Conservation (phyloP, 2,888 invertebrate genomes). For the Trichopria drosophilae region DNA sequence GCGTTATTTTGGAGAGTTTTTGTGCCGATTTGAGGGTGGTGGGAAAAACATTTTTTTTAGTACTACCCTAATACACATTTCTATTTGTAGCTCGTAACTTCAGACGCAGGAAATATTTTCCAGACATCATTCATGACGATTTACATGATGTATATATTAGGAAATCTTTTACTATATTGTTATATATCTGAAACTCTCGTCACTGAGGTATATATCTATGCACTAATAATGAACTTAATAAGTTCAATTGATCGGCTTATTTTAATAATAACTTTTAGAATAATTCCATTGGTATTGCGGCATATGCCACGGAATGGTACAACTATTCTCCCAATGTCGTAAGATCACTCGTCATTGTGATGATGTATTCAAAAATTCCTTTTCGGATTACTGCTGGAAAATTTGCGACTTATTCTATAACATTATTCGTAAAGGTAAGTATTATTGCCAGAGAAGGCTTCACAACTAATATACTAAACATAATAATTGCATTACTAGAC, state of each 20-base stretch:
- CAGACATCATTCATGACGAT: no score
- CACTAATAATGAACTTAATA: neutral
- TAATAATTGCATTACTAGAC: no score
- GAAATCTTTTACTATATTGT: conserved; percentile 21
- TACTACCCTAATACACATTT: no score
- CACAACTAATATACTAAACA: no score
- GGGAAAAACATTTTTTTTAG: no score
- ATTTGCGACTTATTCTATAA: conserved; percentile 28
- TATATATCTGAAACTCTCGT: conserved; percentile 20
- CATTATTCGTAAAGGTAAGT: conserved; percentile 29
- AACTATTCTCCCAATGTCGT: conserved; percentile 25
- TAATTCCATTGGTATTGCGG: conserved; percentile 23
- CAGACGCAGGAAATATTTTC: no score
- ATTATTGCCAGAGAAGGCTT: no score
- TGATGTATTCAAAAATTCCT: conserved; percentile 27
- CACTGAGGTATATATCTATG: conserved; percentile 10
- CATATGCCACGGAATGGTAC: conserved; percentile 34
- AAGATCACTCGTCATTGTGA: conserved; percentile 32
- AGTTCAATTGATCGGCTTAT: neutral
- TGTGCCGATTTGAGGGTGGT: no score
- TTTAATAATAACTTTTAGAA: conserved; percentile 18
- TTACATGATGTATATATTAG: conserved; percentile 11
- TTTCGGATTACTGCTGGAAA: conserved; percentile 35
- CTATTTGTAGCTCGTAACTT: no score
- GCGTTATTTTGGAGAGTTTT: no score